Base-by-base conservation (phyloP, 2,797 vertebrate genomes). In the Trachurus trachurus region DNA sequence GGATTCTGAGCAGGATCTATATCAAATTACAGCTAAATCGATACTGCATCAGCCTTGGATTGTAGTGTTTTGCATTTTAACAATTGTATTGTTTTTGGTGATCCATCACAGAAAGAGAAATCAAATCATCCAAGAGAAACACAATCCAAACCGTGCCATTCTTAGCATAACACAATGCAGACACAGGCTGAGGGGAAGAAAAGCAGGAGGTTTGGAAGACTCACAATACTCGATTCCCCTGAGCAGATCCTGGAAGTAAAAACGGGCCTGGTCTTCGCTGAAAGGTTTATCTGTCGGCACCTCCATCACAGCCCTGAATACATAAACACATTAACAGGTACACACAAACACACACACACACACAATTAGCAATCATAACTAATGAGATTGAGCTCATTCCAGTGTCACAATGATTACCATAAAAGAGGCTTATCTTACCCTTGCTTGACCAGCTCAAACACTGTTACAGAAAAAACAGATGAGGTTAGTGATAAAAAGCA, bases 201-300 rank as follows among this genome's bases (percentile, higher is more conserved):
- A 5, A 76, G 58, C n/a, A 63, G 29, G 34, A 37, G 9, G 54
- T 67, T 50, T 58, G 17, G 42, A 31, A 50, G 31, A 95, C 98
- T 98, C 91, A 99, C 98, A 89, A 85, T 98, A 99, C 90, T 99
- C 98, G 1, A 99, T 99, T 93, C 98, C 98, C 94, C 97, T 97
- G 90, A 99, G 97, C 76, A 99, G 93, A 89, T 99, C 98, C 90
- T 98, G 97, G 94, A 99, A 99, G 95, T 99, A 99, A 92, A 99
- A 99, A 3, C 98, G 97, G 29, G 97, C 96, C 93, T 98, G 97
- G 88, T 98, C 96, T 90, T 98, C 98, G 0, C 96, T 97, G 70
- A 99, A 96, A 3, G 96, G 96, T 84, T 98, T 99, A 83, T 97
- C 93, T 49, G 97, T 95, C 34, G 98, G 98, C 74, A 99, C 96